A percentile compares a stretch with the other conserved stretches of the same genome.
phyloP scores from a whole-genome alignment of 2,888 invertebrate genomes.

The Plagiodera versicolora region DNA sequence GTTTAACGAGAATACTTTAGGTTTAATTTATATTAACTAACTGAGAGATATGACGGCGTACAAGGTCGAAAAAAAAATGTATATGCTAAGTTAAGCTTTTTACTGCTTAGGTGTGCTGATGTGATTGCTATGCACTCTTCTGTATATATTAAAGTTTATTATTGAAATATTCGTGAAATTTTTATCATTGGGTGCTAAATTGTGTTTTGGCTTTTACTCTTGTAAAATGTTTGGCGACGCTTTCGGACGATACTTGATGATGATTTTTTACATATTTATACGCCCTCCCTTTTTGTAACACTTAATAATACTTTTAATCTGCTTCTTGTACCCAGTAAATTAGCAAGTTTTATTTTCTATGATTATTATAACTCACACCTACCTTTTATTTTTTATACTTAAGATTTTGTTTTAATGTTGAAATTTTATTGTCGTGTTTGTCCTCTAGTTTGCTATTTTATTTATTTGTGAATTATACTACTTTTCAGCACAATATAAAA shows the following conservation, averaged over 20 bases:
- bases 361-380: slow-evolving; percentile 22
- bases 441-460: slow-evolving; percentile 46
- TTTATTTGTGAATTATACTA: slow-evolving; percentile 46
- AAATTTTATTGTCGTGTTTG: slow-evolving; percentile 49
- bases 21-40: slow-evolving; percentile 36
- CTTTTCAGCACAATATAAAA: slow-evolving; percentile 49
- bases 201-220: slow-evolving; percentile 23
- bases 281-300: neutral
- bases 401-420: slow-evolving; percentile 47
- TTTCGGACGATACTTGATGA: slow-evolving; percentile 28
- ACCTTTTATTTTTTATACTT: slow-evolving; percentile 38
- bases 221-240: slow-evolving; percentile 25
- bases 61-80: slow-evolving; percentile 34
- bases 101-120: slow-evolving; percentile 53
- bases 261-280: slow-evolving; percentile 2
- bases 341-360: slow-evolving; percentile 12
- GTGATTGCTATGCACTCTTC: slow-evolving; percentile 52
- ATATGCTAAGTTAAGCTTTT: slow-evolving; percentile 47
- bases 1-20: slow-evolving; percentile 34
- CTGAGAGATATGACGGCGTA: slow-evolving; percentile 26
- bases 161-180: too few species aligned
- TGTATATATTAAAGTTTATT: slow-evolving; percentile 47
- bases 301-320: slow-evolving; percentile 24
- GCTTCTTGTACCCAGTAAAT: slow-evolving; percentile 13
- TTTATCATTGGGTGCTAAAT: slow-evolving; percentile 50